Conservation (phyloP, 2,797 vertebrate species). For the Accipiter minullus region DNA sequence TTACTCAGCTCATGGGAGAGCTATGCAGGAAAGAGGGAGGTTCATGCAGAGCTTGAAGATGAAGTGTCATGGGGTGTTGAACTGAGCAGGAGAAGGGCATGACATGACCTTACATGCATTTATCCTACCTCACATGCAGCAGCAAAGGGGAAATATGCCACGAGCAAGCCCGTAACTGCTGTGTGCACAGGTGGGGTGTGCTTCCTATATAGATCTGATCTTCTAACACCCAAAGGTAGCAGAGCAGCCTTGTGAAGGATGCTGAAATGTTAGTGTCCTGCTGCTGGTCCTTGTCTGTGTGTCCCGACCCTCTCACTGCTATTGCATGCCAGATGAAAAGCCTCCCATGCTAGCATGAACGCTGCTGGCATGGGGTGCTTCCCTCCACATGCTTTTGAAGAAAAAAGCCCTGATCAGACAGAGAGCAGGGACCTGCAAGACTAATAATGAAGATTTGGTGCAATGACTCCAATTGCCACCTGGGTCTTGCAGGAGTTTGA, state of each 20-base stretch:
- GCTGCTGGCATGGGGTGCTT: background rate
- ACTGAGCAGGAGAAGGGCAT: background rate
- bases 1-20: background rate
- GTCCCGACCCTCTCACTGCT: background rate
- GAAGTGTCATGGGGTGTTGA: background rate
- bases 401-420: background rate
- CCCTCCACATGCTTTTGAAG: background rate
- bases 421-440: background rate
- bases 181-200: too few relatives aligned
- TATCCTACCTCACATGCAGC: background rate
- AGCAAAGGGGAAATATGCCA: background rate
- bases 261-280: background rate
- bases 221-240: background rate
- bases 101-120: background rate
- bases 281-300: background rate
- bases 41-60: background rate
- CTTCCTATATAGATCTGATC: background rate
- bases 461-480: background rate
- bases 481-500: background rate
- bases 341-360: background rate
- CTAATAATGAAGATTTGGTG: background rate
- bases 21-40: background rate
- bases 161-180: background rate
- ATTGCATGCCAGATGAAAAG: background rate
- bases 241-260: background rate